Conservation (phyloP, 2,113 vertebrate species). For the Oryzias woworae region DNA sequence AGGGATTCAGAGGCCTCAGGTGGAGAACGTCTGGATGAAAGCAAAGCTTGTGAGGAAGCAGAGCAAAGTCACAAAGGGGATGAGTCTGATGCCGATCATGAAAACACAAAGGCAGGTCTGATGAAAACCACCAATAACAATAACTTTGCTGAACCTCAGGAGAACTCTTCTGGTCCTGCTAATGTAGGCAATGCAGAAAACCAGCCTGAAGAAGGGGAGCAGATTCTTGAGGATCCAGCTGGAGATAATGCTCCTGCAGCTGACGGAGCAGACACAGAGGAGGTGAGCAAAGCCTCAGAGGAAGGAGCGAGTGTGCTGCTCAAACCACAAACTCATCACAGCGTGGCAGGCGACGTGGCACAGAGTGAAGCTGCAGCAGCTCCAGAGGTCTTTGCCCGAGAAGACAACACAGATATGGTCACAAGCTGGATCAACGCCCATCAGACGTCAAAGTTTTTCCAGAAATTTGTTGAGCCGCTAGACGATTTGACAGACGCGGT, state of each 20-base stretch:
- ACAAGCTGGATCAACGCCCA: conserved; percentile 74
- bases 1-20: conserved; percentile 4
- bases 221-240: neutral
- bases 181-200: neutral
- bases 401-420: conserved; percentile 65
- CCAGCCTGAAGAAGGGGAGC: conserved; percentile 1
- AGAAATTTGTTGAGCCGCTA: conserved; percentile 74
- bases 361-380: neutral
- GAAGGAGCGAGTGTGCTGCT: conserved; percentile 62
- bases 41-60: neutral
- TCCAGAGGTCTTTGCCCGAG: conserved; percentile 27
- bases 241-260: conserved; percentile 8
- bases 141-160: neutral
- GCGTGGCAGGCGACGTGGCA: neutral
- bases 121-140: neutral
- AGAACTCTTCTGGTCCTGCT: neutral
- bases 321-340: conserved; percentile 40
- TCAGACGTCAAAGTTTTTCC: conserved; percentile 68
- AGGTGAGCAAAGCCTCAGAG: conserved; percentile 53
- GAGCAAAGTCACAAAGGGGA: conserved; percentile 31
- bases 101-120: conserved; percentile 22
- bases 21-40: conserved; percentile 5
- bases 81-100: neutral
- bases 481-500: conserved; percentile 59
- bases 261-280: conserved; percentile 29